Percentiles rank a stretch among this genome's conserved stretches.
These are phyloP conservation scores for Hydropotes inermis DNA, from an alignment of 2,113 vertebrate genomes.

Conservation along the genomic window DNA sequence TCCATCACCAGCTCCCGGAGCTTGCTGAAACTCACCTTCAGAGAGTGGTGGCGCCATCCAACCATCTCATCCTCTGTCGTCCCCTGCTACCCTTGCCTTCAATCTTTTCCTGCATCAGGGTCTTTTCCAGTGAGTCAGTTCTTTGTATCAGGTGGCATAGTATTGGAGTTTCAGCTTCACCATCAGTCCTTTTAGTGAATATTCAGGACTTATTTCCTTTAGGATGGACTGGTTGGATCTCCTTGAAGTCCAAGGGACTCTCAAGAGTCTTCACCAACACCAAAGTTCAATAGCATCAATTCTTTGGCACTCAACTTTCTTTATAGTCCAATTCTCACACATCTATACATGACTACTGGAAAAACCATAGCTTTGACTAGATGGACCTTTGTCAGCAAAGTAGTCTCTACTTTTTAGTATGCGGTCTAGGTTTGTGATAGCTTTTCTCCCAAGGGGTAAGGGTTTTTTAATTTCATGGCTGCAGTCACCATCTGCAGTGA, in stretches of 20 bases:
- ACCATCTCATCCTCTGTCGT: background rate
- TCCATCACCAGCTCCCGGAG: background rate
- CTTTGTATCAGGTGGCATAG: background rate
- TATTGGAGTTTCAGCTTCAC: background rate
- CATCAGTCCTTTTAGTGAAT: background rate
- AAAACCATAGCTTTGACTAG: background rate
- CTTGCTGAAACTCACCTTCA: background rate
- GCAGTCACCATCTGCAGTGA: background rate
- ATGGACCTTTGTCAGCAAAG: background rate
- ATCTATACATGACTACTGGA: background rate
- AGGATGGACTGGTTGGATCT: background rate
- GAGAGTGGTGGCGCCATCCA: background rate
- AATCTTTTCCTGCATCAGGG: background rate
- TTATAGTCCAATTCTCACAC: background rate
- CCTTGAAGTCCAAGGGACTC: background rate
- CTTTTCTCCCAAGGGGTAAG: background rate
- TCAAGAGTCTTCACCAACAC: background rate
- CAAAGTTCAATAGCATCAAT: background rate
- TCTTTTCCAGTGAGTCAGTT: background rate
- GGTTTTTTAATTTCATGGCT: background rate
- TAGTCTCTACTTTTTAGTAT: background rate
- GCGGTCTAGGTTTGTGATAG: background rate
- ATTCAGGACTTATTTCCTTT: background rate
- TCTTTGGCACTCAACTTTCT: background rate
- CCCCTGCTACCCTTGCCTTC: background rate